Conservation (phyloP, 2,797 vertebrate genomes). For the Tragopan temminckii region DNA sequence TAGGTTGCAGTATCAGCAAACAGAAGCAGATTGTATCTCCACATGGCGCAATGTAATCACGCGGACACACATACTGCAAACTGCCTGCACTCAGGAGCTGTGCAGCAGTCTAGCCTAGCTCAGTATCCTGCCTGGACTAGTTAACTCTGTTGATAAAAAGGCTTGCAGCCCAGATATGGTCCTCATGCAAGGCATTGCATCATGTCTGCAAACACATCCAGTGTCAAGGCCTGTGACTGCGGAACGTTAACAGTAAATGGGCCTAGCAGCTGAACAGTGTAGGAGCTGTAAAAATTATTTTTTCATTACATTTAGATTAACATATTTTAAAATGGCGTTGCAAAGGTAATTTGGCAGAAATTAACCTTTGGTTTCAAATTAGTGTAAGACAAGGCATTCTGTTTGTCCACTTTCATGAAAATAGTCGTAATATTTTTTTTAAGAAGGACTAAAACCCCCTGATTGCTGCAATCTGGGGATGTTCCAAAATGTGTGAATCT, state of each 20-base stretch:
- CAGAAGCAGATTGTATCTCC: not conserved
- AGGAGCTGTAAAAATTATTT: not conserved
- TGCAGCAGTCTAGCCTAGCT: not conserved
- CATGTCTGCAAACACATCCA: constrained; percentile 17
- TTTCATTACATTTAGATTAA: constrained; percentile 14
- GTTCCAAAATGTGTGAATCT: not conserved
- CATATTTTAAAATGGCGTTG: not conserved
- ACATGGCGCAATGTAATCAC: not conserved
- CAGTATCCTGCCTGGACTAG: not conserved
- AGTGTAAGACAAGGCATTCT: not conserved
- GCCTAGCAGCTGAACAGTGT: not conserved
- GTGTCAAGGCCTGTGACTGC: not conserved
- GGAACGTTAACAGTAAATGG: not conserved
- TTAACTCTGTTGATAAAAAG: constrained; percentile 9
- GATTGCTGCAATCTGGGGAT: not conserved
- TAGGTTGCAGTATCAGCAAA: not conserved
- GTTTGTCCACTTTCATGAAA: not conserved
- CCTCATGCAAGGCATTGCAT: constrained; percentile 21
- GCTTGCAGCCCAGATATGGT: not conserved
- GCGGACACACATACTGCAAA: not conserved
- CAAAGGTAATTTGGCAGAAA: not conserved
- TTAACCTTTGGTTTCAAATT: not conserved
- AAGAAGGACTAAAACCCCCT: not conserved
- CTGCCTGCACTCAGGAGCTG: not conserved
- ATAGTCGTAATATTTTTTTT: not conserved